Base-by-base conservation (phyloP, 2,797 vertebrate genomes). In the Taenioides sp. region DNA sequence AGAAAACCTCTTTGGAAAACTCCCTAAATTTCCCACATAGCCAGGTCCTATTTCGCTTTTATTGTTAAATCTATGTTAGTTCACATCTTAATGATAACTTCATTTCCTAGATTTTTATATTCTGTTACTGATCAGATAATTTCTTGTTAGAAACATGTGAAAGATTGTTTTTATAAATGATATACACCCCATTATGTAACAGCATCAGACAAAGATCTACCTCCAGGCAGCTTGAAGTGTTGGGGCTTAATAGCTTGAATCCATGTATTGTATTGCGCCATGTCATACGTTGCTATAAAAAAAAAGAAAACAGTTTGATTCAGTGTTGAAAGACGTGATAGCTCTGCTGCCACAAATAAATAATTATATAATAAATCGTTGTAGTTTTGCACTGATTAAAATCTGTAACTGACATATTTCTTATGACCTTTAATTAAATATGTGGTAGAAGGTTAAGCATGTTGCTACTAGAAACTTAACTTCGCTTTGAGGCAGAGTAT, bases 21-120 rank as follows among this genome's bases (percentile, higher is more conserved):
- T 55, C 40, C 70, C 62, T 64, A 34, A 75, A 6, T 31, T 6
- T 0, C 27, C 65, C 43, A 67, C 43, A 67, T 7, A 37, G 11
- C 73, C 25, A 2, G 60, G 78, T 87, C 82, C 6, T 27, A 43
- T 87, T 85, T 83, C 87, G 68, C 73, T 11, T 69, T 17, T 2
- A 66, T 57, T 67, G 79, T 43, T 50, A 80, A 79, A 80, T 71
- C 55, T 61, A 67, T 83, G 75, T 78, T 52, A 47, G 52, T 47
- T 0, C 4, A 0, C n/a, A 60, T 66, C 34, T 81, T 10, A 74
- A 62, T 4, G 20, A 34, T 11, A 31, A 4, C 68, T 80, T 54
- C 40, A 23, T 20, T 70, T 4, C 31, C 9, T 50, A 76, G 2
- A 5, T 7, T 17, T 3, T 7, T 67, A 5, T 65, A 12, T 22